Evolutionary conservation across 2,113 vertebrate species (phyloP), one percentile per base, ranked within the genome.

Genomic region (Ctenomys sociabilis): DNA sequence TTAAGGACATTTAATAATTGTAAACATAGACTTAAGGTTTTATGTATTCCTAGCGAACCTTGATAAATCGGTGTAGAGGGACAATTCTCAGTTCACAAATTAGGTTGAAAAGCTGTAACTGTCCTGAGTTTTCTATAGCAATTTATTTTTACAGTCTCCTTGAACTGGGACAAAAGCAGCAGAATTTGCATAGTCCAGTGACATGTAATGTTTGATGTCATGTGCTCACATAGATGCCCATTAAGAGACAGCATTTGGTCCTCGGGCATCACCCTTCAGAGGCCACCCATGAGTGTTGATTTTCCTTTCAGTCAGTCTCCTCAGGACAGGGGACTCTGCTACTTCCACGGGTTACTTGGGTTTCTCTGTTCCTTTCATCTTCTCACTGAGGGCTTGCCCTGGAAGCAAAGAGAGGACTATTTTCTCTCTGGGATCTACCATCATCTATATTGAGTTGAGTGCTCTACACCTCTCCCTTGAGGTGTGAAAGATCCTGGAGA

Each of bases 21-120:
- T 87, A 11, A 59, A 68, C 88, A 88, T 12, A 61, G 1, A 7
- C 92, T 61, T 94, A 0, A 4, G 84, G 57, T 0, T 90, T 43
- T 26, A 43, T 80, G 45, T 35, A 12, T 49, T 93, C 24, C 75
- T 64, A 90, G 30, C 30, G 9, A 7, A 78, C 0, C 3, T 17
- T 90, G 35, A 54, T 45, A 80, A 92, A 16, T 73, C 57, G 35
- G 6, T 63, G 30, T 64, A 45, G 87, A 90, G 35, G 57, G 43
- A 85, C 61, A 21, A 92, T 86, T 87, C 30, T 54, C 81, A 87
- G 37, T 66, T 96, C 30, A 87, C 16, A 91, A 85, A 40, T 85
- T 32, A 93, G 21, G 16, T 28, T 10, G 68, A 43, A 88, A 95
- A 75, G 54, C n/a, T 59, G 28, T 87, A 40, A 78, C 11, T 82